Evolutionary conservation across 2,888 invertebrate genomes (phyloP), one percentile per base, ranked within the genome.

Genomic region (Drosophila hawaiiensis): DNA sequence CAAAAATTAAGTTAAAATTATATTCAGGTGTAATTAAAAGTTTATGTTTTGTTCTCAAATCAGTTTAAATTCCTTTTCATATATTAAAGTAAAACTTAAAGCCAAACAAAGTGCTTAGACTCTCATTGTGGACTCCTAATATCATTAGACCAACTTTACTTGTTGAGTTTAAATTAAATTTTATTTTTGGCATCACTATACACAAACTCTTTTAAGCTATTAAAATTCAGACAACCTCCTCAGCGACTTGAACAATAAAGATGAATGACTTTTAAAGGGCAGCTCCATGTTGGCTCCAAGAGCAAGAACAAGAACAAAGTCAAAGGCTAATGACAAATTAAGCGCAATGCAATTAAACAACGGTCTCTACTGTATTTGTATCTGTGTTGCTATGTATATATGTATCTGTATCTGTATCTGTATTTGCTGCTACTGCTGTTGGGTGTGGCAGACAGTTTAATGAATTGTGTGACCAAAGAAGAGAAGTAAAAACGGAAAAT

Each of bases 251-350:
- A 22, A 25, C 54, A 22, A 53, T n/a, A 35, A 54, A 54, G 22
- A 31, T 33, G 53, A 53, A 31, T 53, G 53, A 53, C 31, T 53
- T 22, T 12, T 22, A 4, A 25, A 9, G 47, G 47, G 47, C 25
- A 47, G 33, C 33, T 16, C 22, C 33, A 54, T 37, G 14, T 54
- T 47, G 28, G 31, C 54, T 49, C 22, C 33, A 54, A 54, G 31
- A 33, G 33, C 53, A 35, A 28, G 25, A 28, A 25, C 25, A n/a
- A 68, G 53, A 50, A 35, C 63, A 55, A 53, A 84, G 86, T 81
- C 87, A 89, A 83, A 89, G 91, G 91, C 89, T 88, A 89, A 88
- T 89, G 82, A 81, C 79, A 89, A 88, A 89, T 88, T 90, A 87
- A 89, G 89, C 87, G 78, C 69, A 68, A 64, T 78, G 82, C 84